Base-by-base conservation (phyloP, 1,140 invertebrate genomes). In the Acyrthosiphon pisum region DNA sequence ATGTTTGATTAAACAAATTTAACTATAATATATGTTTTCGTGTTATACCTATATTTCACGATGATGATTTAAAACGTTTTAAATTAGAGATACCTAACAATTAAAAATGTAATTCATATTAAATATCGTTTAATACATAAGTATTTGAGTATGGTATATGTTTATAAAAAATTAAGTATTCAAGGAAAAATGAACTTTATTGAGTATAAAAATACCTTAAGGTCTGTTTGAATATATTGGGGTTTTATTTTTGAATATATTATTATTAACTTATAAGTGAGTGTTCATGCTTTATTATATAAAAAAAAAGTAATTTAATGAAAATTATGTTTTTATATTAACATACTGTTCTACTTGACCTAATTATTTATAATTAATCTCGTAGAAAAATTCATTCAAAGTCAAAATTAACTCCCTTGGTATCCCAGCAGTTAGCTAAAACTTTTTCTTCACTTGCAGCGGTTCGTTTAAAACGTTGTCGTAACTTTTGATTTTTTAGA, bases 401-500 rank as follows among this genome's bases (percentile, higher is more conserved):
- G 46, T 88, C n/a, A 48, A 89, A 89, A 89, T 53, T 50, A 50
- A 89, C 88, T 89, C 50, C 48, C 50, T 41, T 26, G 88, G 9
- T 89, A 41, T 26, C 37, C 35, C 50, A 41, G 22, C 35, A 53
- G 88, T 89, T 37, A 9, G 48, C 6, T 89, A 41, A 56, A 89
- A 89, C 88, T 89, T 89, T 76, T 89, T 56, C 50, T 89, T 56
- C 88, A 37, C 48, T 89, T 11, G 8, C 30, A 53, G 35, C 11
- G 35, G 88, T 89, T 86, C 30, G 44, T 46, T 89, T 23, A 41
- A 89, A 89, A 26, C 23, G 50, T 56, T 56, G 88, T 89, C 35
- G 48, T 89, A 89, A 89, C 88, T 89, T 89, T 56, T 89, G 88
- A 89, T 89, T 89, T 76, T 88, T 56, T 89, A 89, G 48, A 37